Evolutionary conservation across 2,113 vertebrate genomes (phyloP), one percentile per base, ranked within the genome.

Genomic region (Cariama cristata): DNA sequence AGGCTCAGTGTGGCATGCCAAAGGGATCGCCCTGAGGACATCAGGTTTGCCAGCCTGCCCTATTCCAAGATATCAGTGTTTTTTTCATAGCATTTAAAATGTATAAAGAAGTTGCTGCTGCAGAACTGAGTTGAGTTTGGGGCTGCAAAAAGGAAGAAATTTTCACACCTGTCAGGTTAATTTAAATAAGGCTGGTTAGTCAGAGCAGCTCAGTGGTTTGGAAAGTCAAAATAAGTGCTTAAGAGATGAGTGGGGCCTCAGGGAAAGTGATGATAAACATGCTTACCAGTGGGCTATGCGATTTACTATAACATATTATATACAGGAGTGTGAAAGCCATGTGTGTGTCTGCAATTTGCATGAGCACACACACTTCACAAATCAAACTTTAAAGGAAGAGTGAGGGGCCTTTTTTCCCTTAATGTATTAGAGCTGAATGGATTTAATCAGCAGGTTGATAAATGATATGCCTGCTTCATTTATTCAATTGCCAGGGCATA

Each of bases 91-190:
- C 52, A 64, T 81, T 88, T 60, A 21, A 95, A 94, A 84, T 12
- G 6, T 22, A 56, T 30, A 60, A 67, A 80, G 40, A 64, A 87
- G 44, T 63, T 84, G 45, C 59, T 84, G 44, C 49, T 55, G 44
- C 60, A 73, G 64, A 90, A 64, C 19, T 32, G 50, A 91, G 35
- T 47, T 81, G 40, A 10, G n/a, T 91, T 81, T 30, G 55, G 59
- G 67, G 55, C 71, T 77, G 55, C 20, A 90, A 92, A 95, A 88
- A 72, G 42, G 58, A 92, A 50, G 64, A 71, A 83, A 77, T 75
- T 88, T 83, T 86, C 79, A 91, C 59, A 81, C 86, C 89, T 96
- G 96, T 67, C 90, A 86, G 50, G 60, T 90, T 93, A 90, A 94
- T 92, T 95, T 88, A 83, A 63, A 90, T 76, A 52, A 76, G 75